Percentiles rank a stretch among this genome's conserved stretches.
Conservation (phyloP, 2,113 vertebrate genomes). For the Vanacampus margaritifer region DNA sequence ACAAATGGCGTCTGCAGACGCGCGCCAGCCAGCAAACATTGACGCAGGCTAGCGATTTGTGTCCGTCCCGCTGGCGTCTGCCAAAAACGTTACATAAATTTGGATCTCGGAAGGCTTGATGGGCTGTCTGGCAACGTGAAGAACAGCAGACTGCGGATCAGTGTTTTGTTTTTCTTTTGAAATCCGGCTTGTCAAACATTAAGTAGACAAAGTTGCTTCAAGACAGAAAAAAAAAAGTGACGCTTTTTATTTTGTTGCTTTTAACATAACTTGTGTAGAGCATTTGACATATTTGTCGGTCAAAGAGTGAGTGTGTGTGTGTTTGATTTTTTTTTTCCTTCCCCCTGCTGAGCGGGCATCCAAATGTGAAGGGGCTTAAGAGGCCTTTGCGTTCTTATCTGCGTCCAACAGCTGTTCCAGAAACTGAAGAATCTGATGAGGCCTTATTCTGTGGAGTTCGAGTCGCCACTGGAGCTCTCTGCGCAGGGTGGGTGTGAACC, state of each 20-base stretch:
- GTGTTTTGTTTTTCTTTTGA: slow-evolving; percentile 22
- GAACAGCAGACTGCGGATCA: slow-evolving; percentile 31
- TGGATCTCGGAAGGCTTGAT: slow-evolving; percentile 39
- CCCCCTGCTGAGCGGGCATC: slow-evolving; percentile 27
- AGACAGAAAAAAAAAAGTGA: slow-evolving; percentile 1
- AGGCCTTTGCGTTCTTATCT: slow-evolving; percentile 63
- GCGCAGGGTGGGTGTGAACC: slow-evolving; percentile 83
- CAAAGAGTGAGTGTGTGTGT: slow-evolving; percentile 8
- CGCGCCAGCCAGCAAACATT: slow-evolving; percentile 7
- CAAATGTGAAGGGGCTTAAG: slow-evolving; percentile 43
- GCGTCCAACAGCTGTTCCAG: slow-evolving; percentile 87
- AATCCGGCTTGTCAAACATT: slow-evolving; percentile 27
- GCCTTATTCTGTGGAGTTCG: slow-evolving; percentile 90
- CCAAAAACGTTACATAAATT: slow-evolving; percentile 53
- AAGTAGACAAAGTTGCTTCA: slow-evolving; percentile 16
- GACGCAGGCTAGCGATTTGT: slow-evolving; percentile 33
- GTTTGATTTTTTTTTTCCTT: background rate
- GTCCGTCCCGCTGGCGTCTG: slow-evolving; percentile 46
- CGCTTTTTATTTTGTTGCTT: background rate
- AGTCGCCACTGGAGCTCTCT: slow-evolving; percentile 97
- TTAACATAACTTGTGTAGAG: too few species aligned
- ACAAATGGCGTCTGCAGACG: slow-evolving; percentile 1
- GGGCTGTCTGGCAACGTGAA: slow-evolving; percentile 34
- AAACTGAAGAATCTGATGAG: slow-evolving; percentile 98
- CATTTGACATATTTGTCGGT: too few species aligned